Evolutionary conservation across 2,888 invertebrate species (phyloP), one percentile per base, ranked within the genome.

Genomic region (Meteorus cinctellus): DNA sequence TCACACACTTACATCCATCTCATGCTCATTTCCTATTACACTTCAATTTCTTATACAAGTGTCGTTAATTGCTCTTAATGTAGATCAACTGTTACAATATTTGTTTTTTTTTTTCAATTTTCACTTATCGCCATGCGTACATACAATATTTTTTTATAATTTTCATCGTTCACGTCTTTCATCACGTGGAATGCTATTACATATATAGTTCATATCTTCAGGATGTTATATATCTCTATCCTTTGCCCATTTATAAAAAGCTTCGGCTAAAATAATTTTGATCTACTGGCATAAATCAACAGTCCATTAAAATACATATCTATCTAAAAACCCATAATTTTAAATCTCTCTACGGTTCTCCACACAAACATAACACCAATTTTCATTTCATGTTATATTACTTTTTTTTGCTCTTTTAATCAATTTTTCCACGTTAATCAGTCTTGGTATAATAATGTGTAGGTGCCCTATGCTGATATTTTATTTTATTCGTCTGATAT

Each of bases 351-450:
- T 88, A 89, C 86, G 83, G 84, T 86, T 89, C 88, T 5, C 19
- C 19, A 89, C 84, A 85, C 88, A 88, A 89, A 89, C 89, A 85
- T 88, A 89, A 89, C 89, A 89, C 86, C 85, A 82, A 89, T 86
- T 87, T 78, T 82, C 84, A 81, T 81, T 63, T 59, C 77, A 78
- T 73, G 77, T 77, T 77, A 79, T 62, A 48, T 77, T 34, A 63
- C 67, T 70, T 72, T 72, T 80, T 81, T 82, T 55, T 55, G 19
- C n/a, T 55, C 69, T 75, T 77, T 75, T 78, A 80, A 75, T 66
- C 62, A 70, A 71, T 77, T 75, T 72, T 76, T 55, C 72, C 79
- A 76, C 77, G 78, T 78, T 82, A 82, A 76, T 82, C 81, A 82
- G 81, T 82, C 81, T 82, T 82, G 81, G 74, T 78, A 80, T 78